Evolutionary conservation across 2,888 invertebrate genomes (phyloP).

Genomic region (Phorcus lineatus): DNA sequence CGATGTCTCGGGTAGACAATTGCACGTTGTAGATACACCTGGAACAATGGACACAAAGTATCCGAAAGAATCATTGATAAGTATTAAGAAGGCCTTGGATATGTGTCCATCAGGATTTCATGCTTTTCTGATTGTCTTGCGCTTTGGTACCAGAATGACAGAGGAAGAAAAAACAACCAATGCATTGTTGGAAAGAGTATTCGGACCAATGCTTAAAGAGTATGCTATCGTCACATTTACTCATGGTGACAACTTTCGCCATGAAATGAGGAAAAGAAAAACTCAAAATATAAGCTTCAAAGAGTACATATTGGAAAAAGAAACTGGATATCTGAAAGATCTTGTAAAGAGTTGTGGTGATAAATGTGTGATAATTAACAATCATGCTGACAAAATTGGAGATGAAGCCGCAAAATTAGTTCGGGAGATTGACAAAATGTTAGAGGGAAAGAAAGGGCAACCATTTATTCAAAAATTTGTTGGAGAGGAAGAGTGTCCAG

Average conservation of each 20-base stretch:
- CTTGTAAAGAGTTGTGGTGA: too few relatives aligned
- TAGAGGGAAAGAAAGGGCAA: too few relatives aligned
- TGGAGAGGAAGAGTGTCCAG: too few relatives aligned
- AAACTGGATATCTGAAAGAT: too few relatives aligned
- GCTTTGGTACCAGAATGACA: background rate
- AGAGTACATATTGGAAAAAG: too few relatives aligned
- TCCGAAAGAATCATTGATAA: background rate
- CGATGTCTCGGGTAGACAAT: too few relatives aligned
- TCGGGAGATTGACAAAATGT: too few relatives aligned
- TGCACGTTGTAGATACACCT: background rate
- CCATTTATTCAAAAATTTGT: too few relatives aligned
- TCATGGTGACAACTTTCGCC: background rate
- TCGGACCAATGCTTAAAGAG: background rate
- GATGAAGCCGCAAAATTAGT: too few relatives aligned
- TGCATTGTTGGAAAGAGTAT: background rate
- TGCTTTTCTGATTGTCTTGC: background rate
- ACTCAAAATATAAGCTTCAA: too few relatives aligned
- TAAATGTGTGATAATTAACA: too few relatives aligned
- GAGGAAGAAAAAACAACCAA: background rate
- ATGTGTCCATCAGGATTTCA: background rate
- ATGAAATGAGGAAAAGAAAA: background rate
- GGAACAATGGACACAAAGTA: background rate
- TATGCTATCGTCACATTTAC: background rate
- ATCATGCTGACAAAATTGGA: too few relatives aligned
- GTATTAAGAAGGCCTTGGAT: background rate